These are phyloP conservation scores for Diachasma alloeum DNA, from an alignment of 1,140 invertebrate species.

Conservation along the genomic window DNA sequence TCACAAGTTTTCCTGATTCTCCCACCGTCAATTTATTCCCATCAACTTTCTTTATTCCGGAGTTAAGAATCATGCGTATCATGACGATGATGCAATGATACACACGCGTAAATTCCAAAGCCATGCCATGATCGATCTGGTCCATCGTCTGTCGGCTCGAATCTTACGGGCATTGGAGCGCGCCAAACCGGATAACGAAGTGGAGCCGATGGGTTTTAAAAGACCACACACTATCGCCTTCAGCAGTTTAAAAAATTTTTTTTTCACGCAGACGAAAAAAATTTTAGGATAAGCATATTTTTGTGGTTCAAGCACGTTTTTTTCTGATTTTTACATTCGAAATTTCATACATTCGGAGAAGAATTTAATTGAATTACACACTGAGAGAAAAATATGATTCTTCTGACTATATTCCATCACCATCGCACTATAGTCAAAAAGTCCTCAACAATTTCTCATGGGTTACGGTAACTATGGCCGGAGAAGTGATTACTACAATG, in stretches of 20 bases:
- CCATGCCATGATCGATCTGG: slow-evolving; percentile 15
- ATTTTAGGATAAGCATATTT: too few species aligned
- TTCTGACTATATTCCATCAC: too few species aligned
- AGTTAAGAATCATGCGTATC: neutral
- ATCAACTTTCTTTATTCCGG: neutral
- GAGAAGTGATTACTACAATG: too few species aligned
- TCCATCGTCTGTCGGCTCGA: slow-evolving; percentile 14
- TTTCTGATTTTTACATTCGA: too few species aligned
- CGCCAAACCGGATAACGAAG: slow-evolving; percentile 19
- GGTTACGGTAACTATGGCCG: too few species aligned
- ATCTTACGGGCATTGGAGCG: slow-evolving; percentile 2
- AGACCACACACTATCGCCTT: neutral
- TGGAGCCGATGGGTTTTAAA: neutral
- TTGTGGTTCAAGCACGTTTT: too few species aligned
- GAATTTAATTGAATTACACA: too few species aligned
- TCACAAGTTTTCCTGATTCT: neutral
- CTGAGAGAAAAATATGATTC: too few species aligned
- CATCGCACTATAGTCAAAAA: too few species aligned
- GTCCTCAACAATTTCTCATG: too few species aligned
- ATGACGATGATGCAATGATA: slow-evolving; percentile 10
- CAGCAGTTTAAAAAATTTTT: neutral
- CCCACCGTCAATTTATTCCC: neutral
- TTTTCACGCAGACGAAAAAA: too few species aligned
- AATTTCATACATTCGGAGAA: too few species aligned
- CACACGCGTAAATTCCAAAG: slow-evolving; percentile 14